phyloP scores from a whole-genome alignment of 1,140 invertebrate genomes.

The Elymnias hypermnestra region DNA sequence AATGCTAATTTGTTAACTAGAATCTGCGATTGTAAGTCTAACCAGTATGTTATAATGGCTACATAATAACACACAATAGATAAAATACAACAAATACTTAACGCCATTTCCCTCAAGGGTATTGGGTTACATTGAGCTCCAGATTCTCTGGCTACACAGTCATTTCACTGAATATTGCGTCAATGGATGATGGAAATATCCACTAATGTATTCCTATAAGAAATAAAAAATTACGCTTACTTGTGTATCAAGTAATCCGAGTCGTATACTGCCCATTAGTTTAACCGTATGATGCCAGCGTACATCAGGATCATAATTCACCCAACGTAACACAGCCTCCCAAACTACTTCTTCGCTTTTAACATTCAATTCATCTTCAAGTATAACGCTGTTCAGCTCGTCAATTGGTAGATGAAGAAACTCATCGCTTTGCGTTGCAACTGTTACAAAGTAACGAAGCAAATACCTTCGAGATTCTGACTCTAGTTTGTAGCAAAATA shows the following conservation, averaged over 20 bases:
- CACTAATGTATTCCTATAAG: too few species aligned
- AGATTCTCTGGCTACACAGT: too few species aligned
- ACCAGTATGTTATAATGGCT: too few species aligned
- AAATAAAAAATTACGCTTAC: too few species aligned
- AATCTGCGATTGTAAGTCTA: too few species aligned
- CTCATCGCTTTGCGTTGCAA: slow-evolving; percentile 82
- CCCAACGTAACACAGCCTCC: slow-evolving; percentile 78
- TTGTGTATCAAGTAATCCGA: slow-evolving; percentile 90
- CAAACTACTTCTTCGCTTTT: slow-evolving; percentile 77
- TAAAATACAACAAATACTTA: too few species aligned
- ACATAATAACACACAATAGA: too few species aligned
- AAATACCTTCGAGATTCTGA: slow-evolving; percentile 82
- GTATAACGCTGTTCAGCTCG: slow-evolving; percentile 83
- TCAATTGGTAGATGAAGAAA: slow-evolving; percentile 82
- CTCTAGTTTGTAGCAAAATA: slow-evolving; percentile 84
- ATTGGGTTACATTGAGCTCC: too few species aligned
- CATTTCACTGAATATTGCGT: too few species aligned
- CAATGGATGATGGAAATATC: too few species aligned
- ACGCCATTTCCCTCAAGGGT: too few species aligned
- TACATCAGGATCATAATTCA: slow-evolving; percentile 78
- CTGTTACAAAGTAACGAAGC: slow-evolving; percentile 84
- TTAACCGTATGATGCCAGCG: slow-evolving; percentile 82
- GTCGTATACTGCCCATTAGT: slow-evolving; percentile 87
- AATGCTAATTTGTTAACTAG: too few species aligned
- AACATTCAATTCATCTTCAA: slow-evolving; percentile 86